Evolutionary conservation across 2,888 invertebrate genomes (phyloP).

Genomic region (Parelbella ahira): DNA sequence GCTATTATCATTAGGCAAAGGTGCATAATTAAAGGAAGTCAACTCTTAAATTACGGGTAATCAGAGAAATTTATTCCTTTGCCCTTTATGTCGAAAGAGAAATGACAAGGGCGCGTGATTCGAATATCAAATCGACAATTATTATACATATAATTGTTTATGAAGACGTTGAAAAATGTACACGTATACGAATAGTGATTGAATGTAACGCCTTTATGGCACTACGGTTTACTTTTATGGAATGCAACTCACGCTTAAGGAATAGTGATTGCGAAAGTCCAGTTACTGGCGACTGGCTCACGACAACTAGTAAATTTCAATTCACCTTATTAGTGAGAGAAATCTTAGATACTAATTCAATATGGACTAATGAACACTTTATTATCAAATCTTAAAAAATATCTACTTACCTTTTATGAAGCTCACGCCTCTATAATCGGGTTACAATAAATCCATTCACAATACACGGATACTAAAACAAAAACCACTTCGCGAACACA

Average conservation of each 20-base stretch:
- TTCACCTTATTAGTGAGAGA: slow-evolving; percentile 31
- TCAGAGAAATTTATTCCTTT: slow-evolving; percentile 50
- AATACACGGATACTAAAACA: slow-evolving; percentile 59
- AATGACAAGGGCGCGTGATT: slow-evolving; percentile 50
- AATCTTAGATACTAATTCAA: slow-evolving; percentile 28
- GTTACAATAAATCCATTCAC: slow-evolving; percentile 72
- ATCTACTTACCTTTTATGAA: slow-evolving; percentile 43
- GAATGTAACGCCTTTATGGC: slow-evolving; percentile 51
- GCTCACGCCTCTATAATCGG: slow-evolving; percentile 65
- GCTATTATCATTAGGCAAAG: slow-evolving; percentile 13
- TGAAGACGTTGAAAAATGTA: slow-evolving; percentile 45
- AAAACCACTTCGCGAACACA: slow-evolving; percentile 67
- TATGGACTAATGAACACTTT: slow-evolving; percentile 4
- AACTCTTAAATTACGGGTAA: slow-evolving; percentile 46
- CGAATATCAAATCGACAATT: slow-evolving; percentile 51
- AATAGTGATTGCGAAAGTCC: slow-evolving; percentile 78
- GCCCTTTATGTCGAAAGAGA: slow-evolving; percentile 56
- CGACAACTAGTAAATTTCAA: slow-evolving; percentile 32
- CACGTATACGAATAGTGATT: slow-evolving; percentile 49
- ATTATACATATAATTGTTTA: slow-evolving; percentile 52
- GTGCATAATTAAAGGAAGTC: slow-evolving; percentile 19
- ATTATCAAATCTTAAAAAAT: slow-evolving; percentile 6
- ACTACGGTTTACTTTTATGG: slow-evolving; percentile 62
- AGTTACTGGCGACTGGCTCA: slow-evolving; percentile 57
- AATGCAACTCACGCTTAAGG: slow-evolving; percentile 62